phyloP scores from a whole-genome alignment of 2,888 invertebrate genomes.

The Diadromus collaris region DNA sequence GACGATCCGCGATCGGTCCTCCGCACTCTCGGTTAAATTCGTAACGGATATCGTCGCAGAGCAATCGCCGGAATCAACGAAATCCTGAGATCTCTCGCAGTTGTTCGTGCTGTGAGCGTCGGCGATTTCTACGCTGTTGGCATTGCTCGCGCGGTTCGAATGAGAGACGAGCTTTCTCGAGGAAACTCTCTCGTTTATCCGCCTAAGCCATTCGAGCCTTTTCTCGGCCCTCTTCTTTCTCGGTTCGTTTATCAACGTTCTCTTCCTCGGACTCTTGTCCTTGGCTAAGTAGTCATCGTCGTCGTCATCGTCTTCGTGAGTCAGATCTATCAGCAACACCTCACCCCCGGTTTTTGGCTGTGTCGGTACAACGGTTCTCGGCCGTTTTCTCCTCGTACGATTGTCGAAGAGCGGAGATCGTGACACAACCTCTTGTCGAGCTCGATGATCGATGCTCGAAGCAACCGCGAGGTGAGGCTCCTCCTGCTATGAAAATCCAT shows the following conservation, averaged over 20 bases:
- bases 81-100: slow-evolving; percentile 40
- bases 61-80: slow-evolving; percentile 1
- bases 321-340: slow-evolving; percentile 70
- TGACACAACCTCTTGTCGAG: neutral
- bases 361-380: slow-evolving; percentile 44
- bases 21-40: slow-evolving; percentile 63
- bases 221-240: slow-evolving; percentile 57
- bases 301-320: slow-evolving; percentile 61
- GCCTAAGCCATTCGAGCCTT: slow-evolving; percentile 65
- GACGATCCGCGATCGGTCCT: slow-evolving; percentile 34
- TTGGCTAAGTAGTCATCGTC: slow-evolving; percentile 50
- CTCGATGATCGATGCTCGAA: slow-evolving; percentile 10
- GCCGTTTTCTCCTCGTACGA: slow-evolving; percentile 4
- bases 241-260: slow-evolving; percentile 19
- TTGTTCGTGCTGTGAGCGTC: slow-evolving; percentile 68
- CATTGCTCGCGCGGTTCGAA: slow-evolving; percentile 22
- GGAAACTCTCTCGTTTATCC: slow-evolving; percentile 57
- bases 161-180: neutral
- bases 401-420: neutral
- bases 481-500: slow-evolving; percentile 50
- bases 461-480: slow-evolving; percentile 45
- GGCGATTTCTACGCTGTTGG: slow-evolving; percentile 62
- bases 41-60: slow-evolving; percentile 63
- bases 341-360: slow-evolving; percentile 64
- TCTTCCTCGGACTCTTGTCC: slow-evolving; percentile 47